These are phyloP conservation scores for Eciton burchellii DNA, from an alignment of 1,140 invertebrate species.

Conservation along the genomic window DNA sequence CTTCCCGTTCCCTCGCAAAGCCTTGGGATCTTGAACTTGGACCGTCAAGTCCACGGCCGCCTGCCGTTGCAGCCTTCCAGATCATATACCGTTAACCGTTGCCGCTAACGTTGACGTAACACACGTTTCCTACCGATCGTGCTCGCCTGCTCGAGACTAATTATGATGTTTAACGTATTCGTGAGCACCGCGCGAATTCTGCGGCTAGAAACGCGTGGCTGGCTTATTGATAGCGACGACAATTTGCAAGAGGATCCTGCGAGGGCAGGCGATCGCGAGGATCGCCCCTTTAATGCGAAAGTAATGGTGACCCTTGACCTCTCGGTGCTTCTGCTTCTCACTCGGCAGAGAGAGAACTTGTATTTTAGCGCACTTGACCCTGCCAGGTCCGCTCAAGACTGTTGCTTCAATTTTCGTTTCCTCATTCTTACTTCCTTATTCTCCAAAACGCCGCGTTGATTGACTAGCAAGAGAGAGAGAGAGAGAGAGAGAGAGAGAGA, in stretches of 20 bases:
- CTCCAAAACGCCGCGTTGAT: too few relatives aligned
- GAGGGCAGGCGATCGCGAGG: background rate
- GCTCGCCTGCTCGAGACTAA: constrained; percentile 54
- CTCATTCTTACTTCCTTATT: too few relatives aligned
- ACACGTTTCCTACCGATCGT: constrained; percentile 43
- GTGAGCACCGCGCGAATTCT: constrained; percentile 29
- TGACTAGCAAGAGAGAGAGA: too few relatives aligned
- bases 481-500: too few relatives aligned
- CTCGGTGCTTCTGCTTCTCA: background rate
- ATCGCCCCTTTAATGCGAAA: constrained; percentile 16
- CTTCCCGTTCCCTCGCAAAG: constrained; percentile 39
- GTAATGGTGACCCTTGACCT: background rate
- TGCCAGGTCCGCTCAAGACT: too few relatives aligned
- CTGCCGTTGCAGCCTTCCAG: constrained; percentile 47
- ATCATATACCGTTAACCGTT: constrained; percentile 70
- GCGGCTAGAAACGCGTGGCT: constrained; percentile 21
- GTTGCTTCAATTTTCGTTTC: too few relatives aligned
- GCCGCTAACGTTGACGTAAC: constrained; percentile 57
- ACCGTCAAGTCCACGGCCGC: constrained; percentile 41
- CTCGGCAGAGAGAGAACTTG: background rate
- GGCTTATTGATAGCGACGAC: constrained; percentile 37
- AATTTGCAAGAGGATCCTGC: constrained; percentile 24
- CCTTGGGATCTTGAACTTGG: constrained; percentile 67
- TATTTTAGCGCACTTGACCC: background rate
- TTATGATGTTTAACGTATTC: constrained; percentile 50